Evolutionary conservation across 2,888 invertebrate genomes (phyloP), one percentile per base, ranked within the genome.

Genomic region (Mesorhabditis belari): DNA sequence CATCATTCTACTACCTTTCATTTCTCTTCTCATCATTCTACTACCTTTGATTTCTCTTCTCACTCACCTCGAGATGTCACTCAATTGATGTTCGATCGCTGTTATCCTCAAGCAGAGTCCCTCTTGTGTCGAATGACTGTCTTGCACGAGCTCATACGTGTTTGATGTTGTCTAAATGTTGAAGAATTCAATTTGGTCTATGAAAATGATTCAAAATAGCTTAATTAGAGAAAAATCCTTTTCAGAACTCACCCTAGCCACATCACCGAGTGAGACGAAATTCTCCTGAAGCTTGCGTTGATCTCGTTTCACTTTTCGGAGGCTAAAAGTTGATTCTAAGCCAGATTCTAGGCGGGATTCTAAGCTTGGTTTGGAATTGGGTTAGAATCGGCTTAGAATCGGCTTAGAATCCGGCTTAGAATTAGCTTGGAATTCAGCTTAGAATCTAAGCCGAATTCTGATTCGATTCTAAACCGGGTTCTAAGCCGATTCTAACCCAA

Each of bases 291-390:
- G 85, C 85, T 98, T 98, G 83, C 98, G 87, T 86, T 98, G 96
- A 86, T 96, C 96, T 91, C 96, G 93, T 87, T 98, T 98, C 68
- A 98, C 95, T 87, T 96, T 93, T 82, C 98, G 87, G 85, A 98
- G 88, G 83, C 96, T 96, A 75, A 44, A 77, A 80, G n/a, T 23
- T 25, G n/a, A n/a, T n/a, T n/a, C n/a, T n/a, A n/a, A n/a, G n/a
- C n/a, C n/a, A n/a, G n/a, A n/a, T n/a, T n/a, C n/a, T n/a, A n/a
- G n/a, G n/a, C n/a, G n/a, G n/a, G n/a, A n/a, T n/a, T n/a, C n/a
- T n/a, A n/a, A n/a, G n/a, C n/a, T n/a, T n/a, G n/a, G n/a, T n/a
- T n/a, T n/a, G n/a, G n/a, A n/a, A n/a, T n/a, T n/a, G n/a, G n/a
- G n/a, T n/a, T n/a, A n/a, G n/a, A n/a, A n/a, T n/a, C n/a, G n/a